Evolutionary conservation across 2,113 vertebrate genomes (phyloP).

Genomic region (Mesitornis unicolor): DNA sequence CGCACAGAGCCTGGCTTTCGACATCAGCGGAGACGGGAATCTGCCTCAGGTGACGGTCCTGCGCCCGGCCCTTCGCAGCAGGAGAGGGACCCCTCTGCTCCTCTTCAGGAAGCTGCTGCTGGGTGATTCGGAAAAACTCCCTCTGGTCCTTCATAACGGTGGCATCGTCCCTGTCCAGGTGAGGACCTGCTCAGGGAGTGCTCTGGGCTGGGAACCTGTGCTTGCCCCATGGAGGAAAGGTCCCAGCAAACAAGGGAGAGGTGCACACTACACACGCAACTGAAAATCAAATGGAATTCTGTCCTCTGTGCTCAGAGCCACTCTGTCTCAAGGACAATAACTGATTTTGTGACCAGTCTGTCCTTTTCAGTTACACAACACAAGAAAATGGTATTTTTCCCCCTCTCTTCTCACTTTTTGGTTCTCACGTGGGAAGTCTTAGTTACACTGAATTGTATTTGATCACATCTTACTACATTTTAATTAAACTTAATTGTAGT

Average conservation of each 20-base stretch:
- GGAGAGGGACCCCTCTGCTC: conserved; percentile 74
- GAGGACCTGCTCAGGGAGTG: background rate
- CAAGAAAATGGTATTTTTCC: background rate
- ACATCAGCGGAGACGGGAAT: conserved; percentile 81
- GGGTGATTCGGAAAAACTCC: conserved; percentile 67
- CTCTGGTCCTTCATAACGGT: conserved; percentile 81
- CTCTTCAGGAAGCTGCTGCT: conserved; percentile 79
- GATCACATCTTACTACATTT: background rate
- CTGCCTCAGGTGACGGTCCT: conserved; percentile 80
- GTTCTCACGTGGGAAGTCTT: background rate
- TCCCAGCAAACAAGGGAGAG: background rate
- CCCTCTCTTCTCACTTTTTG: background rate
- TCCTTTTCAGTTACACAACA: background rate
- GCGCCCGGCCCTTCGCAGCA: conserved; percentile 71
- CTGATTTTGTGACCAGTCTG: background rate
- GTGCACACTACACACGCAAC: no score
- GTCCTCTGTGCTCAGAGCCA: no score
- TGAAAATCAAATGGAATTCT: no score
- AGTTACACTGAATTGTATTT: background rate
- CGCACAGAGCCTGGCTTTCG: conserved; percentile 74
- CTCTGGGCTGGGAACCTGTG: background rate
- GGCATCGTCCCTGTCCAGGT: conserved; percentile 81
- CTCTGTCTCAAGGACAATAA: no score
- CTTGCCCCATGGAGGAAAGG: no score
- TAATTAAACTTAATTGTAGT: background rate